A percentile compares a stretch with the other conserved stretches of the same genome.
Evolutionary conservation across 1,140 invertebrate genomes (phyloP).

Genomic region (Trichomalopsis sarcophagae): DNA sequence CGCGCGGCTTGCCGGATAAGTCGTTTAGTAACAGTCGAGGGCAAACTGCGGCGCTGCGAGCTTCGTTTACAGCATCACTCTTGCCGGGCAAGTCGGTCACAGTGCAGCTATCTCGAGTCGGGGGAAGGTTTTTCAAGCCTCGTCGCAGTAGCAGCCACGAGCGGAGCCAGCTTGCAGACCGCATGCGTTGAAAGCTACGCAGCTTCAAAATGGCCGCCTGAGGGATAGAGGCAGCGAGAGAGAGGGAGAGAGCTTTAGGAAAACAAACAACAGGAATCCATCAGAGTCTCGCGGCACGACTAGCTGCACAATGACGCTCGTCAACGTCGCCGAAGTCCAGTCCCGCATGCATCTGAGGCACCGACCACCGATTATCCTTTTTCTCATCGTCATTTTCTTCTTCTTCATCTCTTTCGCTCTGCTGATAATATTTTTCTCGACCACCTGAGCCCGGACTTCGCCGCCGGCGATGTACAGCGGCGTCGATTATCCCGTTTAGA

Average conservation of each 20-base stretch:
- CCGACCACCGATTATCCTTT: slow-evolving; percentile 40
- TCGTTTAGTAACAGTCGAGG: slow-evolving; percentile 45
- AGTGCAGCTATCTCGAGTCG: not conserved
- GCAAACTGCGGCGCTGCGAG: slow-evolving; percentile 47
- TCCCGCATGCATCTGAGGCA: slow-evolving; percentile 19
- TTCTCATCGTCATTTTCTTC: slow-evolving; percentile 50
- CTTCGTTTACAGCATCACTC: slow-evolving; percentile 10
- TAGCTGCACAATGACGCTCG: slow-evolving; percentile 37
- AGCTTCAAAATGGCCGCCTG: slow-evolving; percentile 60
- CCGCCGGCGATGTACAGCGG: slow-evolving; percentile 38
- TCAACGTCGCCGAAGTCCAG: slow-evolving; percentile 37
- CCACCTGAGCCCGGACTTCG: slow-evolving; percentile 43
- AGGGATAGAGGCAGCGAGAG: not conserved
- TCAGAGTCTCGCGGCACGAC: not conserved
- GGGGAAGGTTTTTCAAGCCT: not conserved
- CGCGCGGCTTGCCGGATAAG: slow-evolving; percentile 13
- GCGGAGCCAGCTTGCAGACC: slow-evolving; percentile 45
- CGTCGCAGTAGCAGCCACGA: not conserved
- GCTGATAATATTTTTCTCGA: slow-evolving; percentile 54
- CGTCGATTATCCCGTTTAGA: slow-evolving; percentile 36
- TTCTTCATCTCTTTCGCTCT: slow-evolving; percentile 51
- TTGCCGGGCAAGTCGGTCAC: not conserved
- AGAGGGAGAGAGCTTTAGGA: not conserved
- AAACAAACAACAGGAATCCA: not conserved
- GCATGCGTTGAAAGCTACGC: slow-evolving; percentile 55